These are phyloP conservation scores for Habroteleia sp. DNA, from an alignment of 2,888 invertebrate genomes.

Conservation along the genomic window DNA sequence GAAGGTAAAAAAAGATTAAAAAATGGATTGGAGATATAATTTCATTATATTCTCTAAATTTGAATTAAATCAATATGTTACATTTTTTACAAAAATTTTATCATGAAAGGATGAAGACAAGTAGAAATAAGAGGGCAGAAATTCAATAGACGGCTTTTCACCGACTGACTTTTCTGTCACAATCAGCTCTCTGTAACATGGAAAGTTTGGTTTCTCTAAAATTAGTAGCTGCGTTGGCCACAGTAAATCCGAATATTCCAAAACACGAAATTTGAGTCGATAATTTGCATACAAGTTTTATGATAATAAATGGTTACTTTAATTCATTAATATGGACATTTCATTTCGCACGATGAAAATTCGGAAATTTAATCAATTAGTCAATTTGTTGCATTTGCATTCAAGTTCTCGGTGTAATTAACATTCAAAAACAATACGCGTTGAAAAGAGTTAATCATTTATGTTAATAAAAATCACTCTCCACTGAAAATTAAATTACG, in stretches of 20 bases:
- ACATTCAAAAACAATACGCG: neutral
- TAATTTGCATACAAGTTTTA: neutral
- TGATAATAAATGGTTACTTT: neutral
- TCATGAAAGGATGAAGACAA: too few species aligned
- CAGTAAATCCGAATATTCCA: neutral
- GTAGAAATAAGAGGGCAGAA: neutral
- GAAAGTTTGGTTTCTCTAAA: slow-evolving; percentile 1
- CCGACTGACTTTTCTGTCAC: neutral
- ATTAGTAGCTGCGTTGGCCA: neutral
- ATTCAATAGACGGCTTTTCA: neutral
- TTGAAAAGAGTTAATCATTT: neutral
- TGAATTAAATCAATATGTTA: too few species aligned
- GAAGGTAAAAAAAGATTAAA: too few species aligned
- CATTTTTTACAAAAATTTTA: too few species aligned
- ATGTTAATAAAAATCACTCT: slow-evolving; percentile 1
- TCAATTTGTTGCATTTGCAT: neutral
- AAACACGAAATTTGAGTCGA: neutral
- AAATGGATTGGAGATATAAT: too few species aligned
- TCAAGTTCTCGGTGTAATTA: neutral
- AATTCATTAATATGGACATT: neutral
- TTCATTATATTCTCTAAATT: too few species aligned
- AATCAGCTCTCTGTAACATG: neutral
- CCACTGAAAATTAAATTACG: too few species aligned
- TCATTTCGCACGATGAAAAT: neutral
- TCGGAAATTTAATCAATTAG: neutral